Base-by-base conservation (phyloP, 2,113 vertebrate genomes). In the Dicerorhinus sumatrensis region DNA sequence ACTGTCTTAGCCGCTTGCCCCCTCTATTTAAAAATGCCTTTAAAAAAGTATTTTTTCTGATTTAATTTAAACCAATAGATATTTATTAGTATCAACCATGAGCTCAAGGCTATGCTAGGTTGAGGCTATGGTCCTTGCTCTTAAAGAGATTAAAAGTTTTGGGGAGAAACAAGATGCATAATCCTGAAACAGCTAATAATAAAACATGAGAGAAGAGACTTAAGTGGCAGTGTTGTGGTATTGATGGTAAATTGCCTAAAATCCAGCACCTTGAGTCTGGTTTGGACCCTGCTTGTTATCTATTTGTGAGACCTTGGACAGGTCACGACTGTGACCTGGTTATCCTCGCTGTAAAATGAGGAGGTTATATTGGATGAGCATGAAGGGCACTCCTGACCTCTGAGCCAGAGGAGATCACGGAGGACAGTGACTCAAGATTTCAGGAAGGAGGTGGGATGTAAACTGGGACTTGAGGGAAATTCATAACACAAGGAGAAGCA, bases 131-230 rank as follows among this genome's bases (percentile, higher is more conserved):
- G 65, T 48, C 56, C 75, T 92, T 81, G 17, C 65, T 73, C 36
- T 65, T 67, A 31, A 85, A 91, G 62, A 36, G 8, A 65, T 67
- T 54, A 36, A 81, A 65, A 36, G 0, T 87, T 73, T 65, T 76
- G 27, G 80, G 46, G 65, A 58, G 56, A 65, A 92, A 20, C 36
- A 87, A 81, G 62, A 65, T 48, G 8, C 65, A 56, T 18, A 56
- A 31, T 65, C 65, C 31, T 58, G 58, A 87, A 92, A 92, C 56
- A 65, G 12, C 67, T 91, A 36, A 48, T 48, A 60, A 79, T 81
- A 73, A 84, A 96, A 92, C 36, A 87, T 13, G n/a, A 36, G 25
- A 80, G 65, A 67, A 87, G 58, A 72, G n/a, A 81, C 56, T 81
- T 81, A 73, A 77, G 75, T 36, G 36, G 18, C 65, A 81, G 13